A percentile compares a stretch with the other conserved stretches of the same genome.
phyloP scores from a whole-genome alignment of 2,888 invertebrate genomes.

The Andrena trimmerana region DNA sequence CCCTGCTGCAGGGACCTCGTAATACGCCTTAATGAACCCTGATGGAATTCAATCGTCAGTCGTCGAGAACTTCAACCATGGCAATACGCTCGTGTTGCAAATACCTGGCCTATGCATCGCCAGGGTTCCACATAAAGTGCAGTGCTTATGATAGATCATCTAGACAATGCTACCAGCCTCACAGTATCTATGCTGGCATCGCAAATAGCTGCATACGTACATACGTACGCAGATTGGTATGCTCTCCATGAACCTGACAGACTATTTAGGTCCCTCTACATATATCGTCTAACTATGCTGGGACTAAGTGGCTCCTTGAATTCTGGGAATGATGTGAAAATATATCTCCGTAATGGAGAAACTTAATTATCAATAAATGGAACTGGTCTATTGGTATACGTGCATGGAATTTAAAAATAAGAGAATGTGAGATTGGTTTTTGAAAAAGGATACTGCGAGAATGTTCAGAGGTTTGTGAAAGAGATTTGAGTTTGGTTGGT shows the following conservation, averaged over 20 bases:
- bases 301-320: neutral
- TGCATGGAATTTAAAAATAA: too few species aligned
- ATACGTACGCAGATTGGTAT: conserved; percentile 12
- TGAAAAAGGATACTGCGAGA: too few species aligned
- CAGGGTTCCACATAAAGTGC: conserved; percentile 63
- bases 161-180: conserved; percentile 65
- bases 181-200: conserved; percentile 35
- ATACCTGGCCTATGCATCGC: conserved; percentile 53
- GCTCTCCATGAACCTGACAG: conserved; percentile 11
- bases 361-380: too few species aligned
- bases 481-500: too few species aligned
- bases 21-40: conserved; percentile 69
- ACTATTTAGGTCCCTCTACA: neutral
- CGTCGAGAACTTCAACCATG: conserved; percentile 50
- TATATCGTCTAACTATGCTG: neutral
- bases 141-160: conserved; percentile 73
- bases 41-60: conserved; percentile 69
- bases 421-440: too few species aligned
- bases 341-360: neutral
- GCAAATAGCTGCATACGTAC: conserved; percentile 45
- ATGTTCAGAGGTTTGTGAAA: too few species aligned
- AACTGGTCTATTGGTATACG: too few species aligned
- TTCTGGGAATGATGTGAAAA: neutral
- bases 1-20: conserved; percentile 32
- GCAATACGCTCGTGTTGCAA: conserved; percentile 62